These are phyloP conservation scores for Lycia hirtaria DNA, from an alignment of 2,888 invertebrate species.

Conservation along the genomic window DNA sequence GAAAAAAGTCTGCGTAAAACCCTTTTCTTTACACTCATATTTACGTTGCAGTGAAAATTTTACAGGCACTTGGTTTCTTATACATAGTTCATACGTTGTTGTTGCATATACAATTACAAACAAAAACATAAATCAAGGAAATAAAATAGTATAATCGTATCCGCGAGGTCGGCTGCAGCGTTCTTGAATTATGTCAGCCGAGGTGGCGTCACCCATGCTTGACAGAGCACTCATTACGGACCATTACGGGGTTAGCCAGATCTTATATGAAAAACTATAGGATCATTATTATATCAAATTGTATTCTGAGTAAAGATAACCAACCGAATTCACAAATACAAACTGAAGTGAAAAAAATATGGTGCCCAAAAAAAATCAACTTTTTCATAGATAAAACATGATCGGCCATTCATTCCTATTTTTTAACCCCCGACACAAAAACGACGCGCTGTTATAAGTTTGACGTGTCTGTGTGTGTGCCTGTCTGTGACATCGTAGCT, in stretches of 20 bases:
- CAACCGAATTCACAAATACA: no score
- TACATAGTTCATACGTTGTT: background rate
- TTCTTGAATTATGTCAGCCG: slow-evolving; percentile 46
- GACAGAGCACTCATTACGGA: slow-evolving; percentile 52
- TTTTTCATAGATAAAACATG: no score
- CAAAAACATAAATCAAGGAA: slow-evolving; percentile 53
- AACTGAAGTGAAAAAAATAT: no score
- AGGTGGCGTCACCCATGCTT: slow-evolving; percentile 52
- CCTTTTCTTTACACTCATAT: background rate
- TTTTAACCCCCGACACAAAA: no score
- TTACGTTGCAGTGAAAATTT: slow-evolving; percentile 23
- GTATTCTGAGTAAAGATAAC: no score
- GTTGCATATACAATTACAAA: slow-evolving; percentile 12
- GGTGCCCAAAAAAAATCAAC: no score
- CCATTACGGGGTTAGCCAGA: slow-evolving; percentile 32
- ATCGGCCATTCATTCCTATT: no score
- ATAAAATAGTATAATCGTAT: slow-evolving; percentile 52
- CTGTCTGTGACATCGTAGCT: no score
- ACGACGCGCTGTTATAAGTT: no score
- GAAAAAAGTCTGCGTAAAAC: background rate
- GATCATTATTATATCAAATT: background rate
- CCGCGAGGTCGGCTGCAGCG: slow-evolving; percentile 52
- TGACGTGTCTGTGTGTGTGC: no score
- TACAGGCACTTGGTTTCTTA: slow-evolving; percentile 20
- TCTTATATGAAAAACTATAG: background rate